Evolutionary conservation across 2,797 vertebrate species (phyloP).

Genomic region (Phyllotis vaccarum): DNA sequence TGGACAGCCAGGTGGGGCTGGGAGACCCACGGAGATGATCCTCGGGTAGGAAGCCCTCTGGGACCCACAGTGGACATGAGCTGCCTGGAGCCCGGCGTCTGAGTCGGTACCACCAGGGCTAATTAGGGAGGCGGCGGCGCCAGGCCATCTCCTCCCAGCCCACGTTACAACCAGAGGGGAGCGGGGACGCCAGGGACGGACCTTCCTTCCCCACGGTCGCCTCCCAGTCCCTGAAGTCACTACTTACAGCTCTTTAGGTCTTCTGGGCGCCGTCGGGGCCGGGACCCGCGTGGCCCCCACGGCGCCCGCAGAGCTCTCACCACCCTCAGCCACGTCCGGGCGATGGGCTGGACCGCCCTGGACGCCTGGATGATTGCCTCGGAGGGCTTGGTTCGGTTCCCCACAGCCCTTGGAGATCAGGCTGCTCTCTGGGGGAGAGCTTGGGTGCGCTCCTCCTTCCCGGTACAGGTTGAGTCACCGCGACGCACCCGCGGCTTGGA

Average conservation of each 20-base stretch:
- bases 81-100: not conserved
- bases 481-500: slow-evolving; percentile 54
- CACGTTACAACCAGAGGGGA: not conserved
- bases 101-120: slow-evolving; percentile 18
- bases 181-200: not conserved
- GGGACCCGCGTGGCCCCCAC: slow-evolving; percentile 25
- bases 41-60: slow-evolving; percentile 20
- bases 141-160: slow-evolving; percentile 8
- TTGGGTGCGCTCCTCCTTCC: slow-evolving; percentile 65
- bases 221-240: not conserved
- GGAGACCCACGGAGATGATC: not conserved
- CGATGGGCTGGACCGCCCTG: not conserved
- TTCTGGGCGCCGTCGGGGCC: slow-evolving; percentile 59
- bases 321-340: slow-evolving; percentile 14
- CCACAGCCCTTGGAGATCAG: slow-evolving; percentile 42
- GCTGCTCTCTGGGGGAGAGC: slow-evolving; percentile 56
- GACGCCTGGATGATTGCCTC: not conserved
- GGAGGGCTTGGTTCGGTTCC: slow-evolving; percentile 22
- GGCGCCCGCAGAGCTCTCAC: not conserved
- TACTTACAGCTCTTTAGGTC: slow-evolving; percentile 67
- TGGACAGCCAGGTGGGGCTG: not conserved
- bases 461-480: slow-evolving; percentile 79
- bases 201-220: not conserved
- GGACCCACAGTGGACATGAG: not conserved
- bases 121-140: slow-evolving; percentile 55